Percentiles rank a stretch among this genome's conserved stretches.
phyloP scores from a whole-genome alignment of 2,797 vertebrate genomes.

The Stomatorhinus walkeri region DNA sequence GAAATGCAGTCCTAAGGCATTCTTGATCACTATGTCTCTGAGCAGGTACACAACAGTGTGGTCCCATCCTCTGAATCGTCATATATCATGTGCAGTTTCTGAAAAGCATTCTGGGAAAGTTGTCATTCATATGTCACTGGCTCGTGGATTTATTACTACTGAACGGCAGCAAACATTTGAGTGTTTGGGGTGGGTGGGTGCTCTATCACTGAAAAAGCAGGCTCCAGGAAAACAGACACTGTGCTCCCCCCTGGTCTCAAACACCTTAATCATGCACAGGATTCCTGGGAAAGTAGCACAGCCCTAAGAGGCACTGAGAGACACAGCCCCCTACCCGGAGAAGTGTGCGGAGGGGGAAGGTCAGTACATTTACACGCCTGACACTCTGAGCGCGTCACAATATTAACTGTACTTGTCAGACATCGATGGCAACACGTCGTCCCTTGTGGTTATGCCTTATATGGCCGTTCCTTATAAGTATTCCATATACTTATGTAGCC shows the following conservation, averaged over 20 bases:
- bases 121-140: not conserved
- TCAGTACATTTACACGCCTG: not conserved
- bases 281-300: constrained; percentile 39
- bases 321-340: not conserved
- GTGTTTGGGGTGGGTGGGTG: not conserved
- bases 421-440: not conserved
- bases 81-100: not conserved
- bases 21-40: not conserved
- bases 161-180: not conserved
- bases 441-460: not conserved
- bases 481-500: not conserved
- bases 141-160: not conserved
- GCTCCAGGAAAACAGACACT: constrained; percentile 8
- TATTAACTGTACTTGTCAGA: constrained; percentile 21
- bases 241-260: not conserved
- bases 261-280: not conserved
- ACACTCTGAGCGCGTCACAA: constrained; percentile 34
- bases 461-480: not conserved
- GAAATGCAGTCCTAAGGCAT: not conserved
- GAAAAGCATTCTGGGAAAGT: not conserved
- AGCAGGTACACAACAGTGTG: not conserved
- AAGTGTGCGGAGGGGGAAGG: not conserved
- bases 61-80: not conserved
- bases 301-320: constrained; percentile 16
- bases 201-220: not conserved